Base-by-base conservation (phyloP, 2,113 vertebrate species). In the Tringa solitaria region DNA sequence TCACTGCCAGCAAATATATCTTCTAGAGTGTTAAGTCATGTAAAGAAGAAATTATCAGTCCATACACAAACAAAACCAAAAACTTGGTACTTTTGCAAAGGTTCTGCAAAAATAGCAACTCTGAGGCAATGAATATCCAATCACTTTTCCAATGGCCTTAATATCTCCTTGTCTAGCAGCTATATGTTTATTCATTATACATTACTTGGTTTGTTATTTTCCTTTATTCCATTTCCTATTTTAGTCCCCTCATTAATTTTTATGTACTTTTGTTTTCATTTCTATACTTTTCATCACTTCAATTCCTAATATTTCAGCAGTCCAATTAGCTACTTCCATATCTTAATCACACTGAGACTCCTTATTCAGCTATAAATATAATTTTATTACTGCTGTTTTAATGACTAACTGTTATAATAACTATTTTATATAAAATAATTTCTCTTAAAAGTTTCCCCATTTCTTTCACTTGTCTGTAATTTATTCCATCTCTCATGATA, bases 301-400 rank as follows among this genome's bases (percentile, higher is more conserved):
- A 65, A 82, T 95, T 89, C 90, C 87, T 96, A 96, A 93, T 97
- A 97, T 94, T 95, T 97, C 95, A 96, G 54, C 76, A 91, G 90
- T 95, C 79, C 89, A 94, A 93, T 97, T 96, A 96, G 83, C 70
- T 87, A 37, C 80, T 93, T 95, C 92, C 80, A 92, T 86, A 93
- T 74, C 93, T 97, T 96, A 97, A 96, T 96, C 93, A 96, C 95
- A 96, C 69, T 12, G 45, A 96, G 65, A 89, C 61, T 97, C 87
- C 89, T 94, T 95, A 95, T 94, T 96, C 89, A 85, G 89, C 91
- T 57, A 95, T 93, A 96, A 96, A 96, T 95, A 95, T 61, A 57
- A 93, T 95, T 96, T 97, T 96, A 96, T 92, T 95, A 93, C 93
- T 74, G 43, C 60, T 89, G 45, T 46, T 96, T 96, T 97, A 96